Base-by-base conservation (phyloP, 2,113 vertebrate genomes). In the Spheniscus mendiculus region DNA sequence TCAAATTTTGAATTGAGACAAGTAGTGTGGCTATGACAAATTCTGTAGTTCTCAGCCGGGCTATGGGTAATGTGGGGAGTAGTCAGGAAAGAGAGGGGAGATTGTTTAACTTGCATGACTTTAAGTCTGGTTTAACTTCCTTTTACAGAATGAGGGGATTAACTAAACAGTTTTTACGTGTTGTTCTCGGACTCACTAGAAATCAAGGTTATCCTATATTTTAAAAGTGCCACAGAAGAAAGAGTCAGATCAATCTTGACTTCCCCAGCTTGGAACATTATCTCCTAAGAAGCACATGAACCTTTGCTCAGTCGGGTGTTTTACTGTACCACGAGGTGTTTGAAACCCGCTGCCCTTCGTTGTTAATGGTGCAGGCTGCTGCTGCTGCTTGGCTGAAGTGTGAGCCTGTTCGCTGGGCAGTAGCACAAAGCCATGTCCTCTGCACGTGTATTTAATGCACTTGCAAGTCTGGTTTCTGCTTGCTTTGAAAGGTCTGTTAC, bases 241-340 rank as follows among this genome's bases (percentile, higher is more conserved):
- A 47, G 44, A 49, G 34, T 47, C 27, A 8, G 69, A 17, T 66
- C 32, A 53, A 3, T 29, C 69, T 86, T 62, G 80, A 6, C 61
- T 67, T 81, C 32, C 36, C 19, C 52, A 61, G 34, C 25, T 66
- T 59, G 77, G 42, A 56, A 12, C 2, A 2, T 30, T 26, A 1
- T 71, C 27, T 38, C 8, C 3, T 6, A 5, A 30, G 47, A 47
- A 78, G 45, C 42, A 11, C 1, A 0, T 0, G 15, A 30, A 6
- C 40, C 71, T 76, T 47, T 65, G 56, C 82, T 67, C 27, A 9
- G 65, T 3, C 0, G 0, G 22, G 30, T 22, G n/a, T 63, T 59
- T 14, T 2, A 5, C 30, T 18, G 73, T n/a, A 7, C 0, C 0
- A 25, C 0, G 0, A 73, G 36, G 6, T 34, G 34, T 30, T 36